These are phyloP conservation scores for Holacanthella duospinosa DNA, from an alignment of 2,888 invertebrate species.

Conservation along the genomic window DNA sequence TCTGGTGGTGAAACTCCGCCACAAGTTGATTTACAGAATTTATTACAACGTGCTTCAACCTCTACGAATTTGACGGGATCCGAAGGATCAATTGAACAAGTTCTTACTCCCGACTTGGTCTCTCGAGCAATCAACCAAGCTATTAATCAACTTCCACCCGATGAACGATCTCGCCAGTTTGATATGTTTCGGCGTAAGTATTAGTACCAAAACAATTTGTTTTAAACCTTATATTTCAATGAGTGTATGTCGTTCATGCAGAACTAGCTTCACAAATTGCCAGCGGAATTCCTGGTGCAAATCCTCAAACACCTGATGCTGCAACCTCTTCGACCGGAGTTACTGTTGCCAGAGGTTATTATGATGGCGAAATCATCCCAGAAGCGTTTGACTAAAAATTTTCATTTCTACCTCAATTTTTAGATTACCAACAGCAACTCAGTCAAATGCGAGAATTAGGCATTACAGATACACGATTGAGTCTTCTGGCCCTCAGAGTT, in stretches of 20 bases:
- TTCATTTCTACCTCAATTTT: no score
- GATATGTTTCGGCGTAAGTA: slow-evolving; percentile 25
- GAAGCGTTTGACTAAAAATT: no score
- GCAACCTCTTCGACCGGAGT: no score
- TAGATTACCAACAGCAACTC: slow-evolving; percentile 40
- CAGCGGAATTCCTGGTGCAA: slow-evolving; percentile 4
- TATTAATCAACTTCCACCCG: slow-evolving; percentile 26
- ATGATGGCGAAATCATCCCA: no score
- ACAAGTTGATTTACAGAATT: no score
- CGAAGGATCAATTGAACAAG: slow-evolving; percentile 7
- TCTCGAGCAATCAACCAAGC: slow-evolving; percentile 30
- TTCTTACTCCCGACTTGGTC: slow-evolving; percentile 26
- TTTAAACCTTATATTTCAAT: not conserved
- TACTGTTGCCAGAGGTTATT: no score
- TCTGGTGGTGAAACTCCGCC: slow-evolving; percentile 14
- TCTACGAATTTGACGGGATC: not conserved
- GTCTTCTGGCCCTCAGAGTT: slow-evolving; percentile 68
- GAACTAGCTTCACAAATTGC: slow-evolving; percentile 41
- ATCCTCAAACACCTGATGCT: no score
- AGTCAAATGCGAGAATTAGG: slow-evolving; percentile 83
- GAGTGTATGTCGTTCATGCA: not conserved
- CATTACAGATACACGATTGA: slow-evolving; percentile 67
- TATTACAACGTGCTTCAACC: no score
- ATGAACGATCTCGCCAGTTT: slow-evolving; percentile 23
- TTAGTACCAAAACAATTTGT: not conserved